These are phyloP conservation scores for Aromia moschata DNA, from an alignment of 2,888 invertebrate species.

Conservation along the genomic window DNA sequence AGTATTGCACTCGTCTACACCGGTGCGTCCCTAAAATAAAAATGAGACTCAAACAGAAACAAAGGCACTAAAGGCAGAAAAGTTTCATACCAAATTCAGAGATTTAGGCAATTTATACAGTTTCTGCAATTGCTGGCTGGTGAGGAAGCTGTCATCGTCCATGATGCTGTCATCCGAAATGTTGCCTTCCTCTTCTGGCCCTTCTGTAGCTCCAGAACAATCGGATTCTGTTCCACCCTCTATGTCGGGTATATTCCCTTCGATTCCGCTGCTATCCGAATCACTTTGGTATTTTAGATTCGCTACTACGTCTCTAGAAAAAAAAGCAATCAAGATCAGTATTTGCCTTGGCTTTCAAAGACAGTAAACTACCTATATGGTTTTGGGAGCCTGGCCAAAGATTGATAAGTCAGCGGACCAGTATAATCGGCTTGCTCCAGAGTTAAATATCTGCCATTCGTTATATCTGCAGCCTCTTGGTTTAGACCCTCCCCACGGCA, in stretches of 20 bases:
- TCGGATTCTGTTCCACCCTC: conserved; percentile 61
- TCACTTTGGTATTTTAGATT: conserved; percentile 70
- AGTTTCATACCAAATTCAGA: conserved; percentile 65
- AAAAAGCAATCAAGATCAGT: no score
- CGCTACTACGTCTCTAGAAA: conserved; percentile 74
- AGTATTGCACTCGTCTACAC: conserved; percentile 74
- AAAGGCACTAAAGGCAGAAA: conserved; percentile 41
- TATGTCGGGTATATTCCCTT: conserved; percentile 59
- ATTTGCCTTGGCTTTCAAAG: not conserved
- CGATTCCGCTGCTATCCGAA: conserved; percentile 69
- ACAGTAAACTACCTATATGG: conserved; percentile 81
- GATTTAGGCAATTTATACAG: conserved; percentile 69
- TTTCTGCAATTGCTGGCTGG: conserved; percentile 62
- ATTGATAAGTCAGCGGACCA: conserved; percentile 86
- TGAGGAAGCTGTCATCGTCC: conserved; percentile 78
- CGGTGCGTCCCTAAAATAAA: conserved; percentile 58
- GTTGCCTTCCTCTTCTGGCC: conserved; percentile 73
- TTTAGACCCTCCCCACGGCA: conserved; percentile 78
- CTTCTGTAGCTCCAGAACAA: conserved; percentile 72
- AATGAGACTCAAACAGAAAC: not conserved
- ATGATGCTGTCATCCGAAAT: conserved; percentile 76
- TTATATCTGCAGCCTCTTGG: conserved; percentile 69
- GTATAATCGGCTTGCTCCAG: conserved; percentile 82
- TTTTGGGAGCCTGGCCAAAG: conserved; percentile 82
- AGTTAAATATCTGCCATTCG: conserved; percentile 73